Evolutionary conservation across 2,113 vertebrate genomes (phyloP).

Genomic region (Carlito syrichta): DNA sequence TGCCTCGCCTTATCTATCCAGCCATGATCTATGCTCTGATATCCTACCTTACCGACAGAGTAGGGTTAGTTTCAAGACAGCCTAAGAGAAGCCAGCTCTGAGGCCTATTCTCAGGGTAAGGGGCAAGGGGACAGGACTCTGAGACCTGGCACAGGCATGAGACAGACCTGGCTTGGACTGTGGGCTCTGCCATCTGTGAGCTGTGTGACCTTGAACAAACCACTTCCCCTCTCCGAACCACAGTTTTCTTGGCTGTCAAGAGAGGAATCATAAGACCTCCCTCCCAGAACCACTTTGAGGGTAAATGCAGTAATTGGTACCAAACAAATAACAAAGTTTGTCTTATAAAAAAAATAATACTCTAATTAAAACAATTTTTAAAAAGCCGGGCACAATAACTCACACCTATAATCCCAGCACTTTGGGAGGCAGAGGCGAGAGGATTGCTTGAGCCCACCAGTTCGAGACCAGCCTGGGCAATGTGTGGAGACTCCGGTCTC

Average conservation of each 20-base stretch:
- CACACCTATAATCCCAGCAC: not conserved
- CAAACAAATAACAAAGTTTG: no score
- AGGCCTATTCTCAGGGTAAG: not conserved
- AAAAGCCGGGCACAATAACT: rapidly evolving
- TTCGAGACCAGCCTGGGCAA: not conserved
- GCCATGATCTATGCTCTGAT: not conserved
- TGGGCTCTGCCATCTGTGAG: not conserved
- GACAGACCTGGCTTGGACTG: not conserved
- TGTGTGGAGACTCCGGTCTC: not conserved
- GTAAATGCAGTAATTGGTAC: not conserved
- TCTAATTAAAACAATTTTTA: no score
- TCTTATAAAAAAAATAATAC: no score
- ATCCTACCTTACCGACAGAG: rapidly evolving
- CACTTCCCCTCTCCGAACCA: not conserved
- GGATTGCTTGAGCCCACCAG: not conserved
- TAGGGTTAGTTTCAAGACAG: not conserved
- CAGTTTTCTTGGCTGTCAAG: not conserved
- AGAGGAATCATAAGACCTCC: not conserved
- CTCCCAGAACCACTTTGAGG: not conserved
- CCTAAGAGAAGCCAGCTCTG: not conserved
- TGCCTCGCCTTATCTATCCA: not conserved
- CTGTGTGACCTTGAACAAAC: not conserved
- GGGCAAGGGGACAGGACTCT: not conserved
- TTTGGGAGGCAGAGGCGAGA: not conserved
- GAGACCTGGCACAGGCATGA: not conserved